Percentiles rank a stretch among this genome's conserved stretches.
Evolutionary conservation across 2,113 vertebrate species (phyloP).

Genomic region (Paratilapia polleni): DNA sequence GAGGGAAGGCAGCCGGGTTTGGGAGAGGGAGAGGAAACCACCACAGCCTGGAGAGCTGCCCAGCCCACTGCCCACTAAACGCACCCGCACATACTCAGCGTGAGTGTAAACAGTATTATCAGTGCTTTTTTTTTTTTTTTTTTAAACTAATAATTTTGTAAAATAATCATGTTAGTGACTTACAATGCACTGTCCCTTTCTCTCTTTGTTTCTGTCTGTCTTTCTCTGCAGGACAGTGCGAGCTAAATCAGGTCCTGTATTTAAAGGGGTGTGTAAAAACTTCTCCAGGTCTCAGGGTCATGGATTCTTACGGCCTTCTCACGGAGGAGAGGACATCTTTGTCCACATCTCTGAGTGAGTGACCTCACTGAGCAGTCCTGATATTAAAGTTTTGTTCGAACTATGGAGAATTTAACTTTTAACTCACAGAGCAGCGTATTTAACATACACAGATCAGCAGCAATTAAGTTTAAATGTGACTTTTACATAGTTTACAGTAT

Average conservation of each 20-base stretch:
- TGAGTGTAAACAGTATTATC: conserved; percentile 74
- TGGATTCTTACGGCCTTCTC: conserved; percentile 91
- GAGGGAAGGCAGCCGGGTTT: conserved; percentile 90
- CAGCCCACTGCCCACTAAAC: conserved; percentile 95
- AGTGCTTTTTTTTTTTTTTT: not conserved
- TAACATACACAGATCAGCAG: not conserved
- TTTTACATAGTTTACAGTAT: not conserved
- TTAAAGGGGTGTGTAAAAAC: conserved; percentile 94
- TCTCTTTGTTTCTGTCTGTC: not conserved
- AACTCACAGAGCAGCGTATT: not conserved
- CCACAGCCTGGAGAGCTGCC: conserved; percentile 86
- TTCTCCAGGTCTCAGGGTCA: conserved; percentile 99
- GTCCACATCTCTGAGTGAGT: conserved; percentile 96
- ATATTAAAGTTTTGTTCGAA: not conserved
- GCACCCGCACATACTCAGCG: conserved; percentile 97
- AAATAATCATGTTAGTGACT: not conserved
- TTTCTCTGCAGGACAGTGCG: conserved; percentile 86
- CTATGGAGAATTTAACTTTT: not conserved
- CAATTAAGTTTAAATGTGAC: not conserved
- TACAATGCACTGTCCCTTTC: not conserved
- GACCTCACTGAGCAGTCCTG: not conserved
- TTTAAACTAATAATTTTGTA: too few relatives aligned
- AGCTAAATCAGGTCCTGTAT: conserved; percentile 90
- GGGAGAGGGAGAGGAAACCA: conserved; percentile 91
- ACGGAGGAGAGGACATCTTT: conserved; percentile 95